Base-by-base conservation (phyloP, 2,113 vertebrate species). In the Phalacrocorax carbo region DNA sequence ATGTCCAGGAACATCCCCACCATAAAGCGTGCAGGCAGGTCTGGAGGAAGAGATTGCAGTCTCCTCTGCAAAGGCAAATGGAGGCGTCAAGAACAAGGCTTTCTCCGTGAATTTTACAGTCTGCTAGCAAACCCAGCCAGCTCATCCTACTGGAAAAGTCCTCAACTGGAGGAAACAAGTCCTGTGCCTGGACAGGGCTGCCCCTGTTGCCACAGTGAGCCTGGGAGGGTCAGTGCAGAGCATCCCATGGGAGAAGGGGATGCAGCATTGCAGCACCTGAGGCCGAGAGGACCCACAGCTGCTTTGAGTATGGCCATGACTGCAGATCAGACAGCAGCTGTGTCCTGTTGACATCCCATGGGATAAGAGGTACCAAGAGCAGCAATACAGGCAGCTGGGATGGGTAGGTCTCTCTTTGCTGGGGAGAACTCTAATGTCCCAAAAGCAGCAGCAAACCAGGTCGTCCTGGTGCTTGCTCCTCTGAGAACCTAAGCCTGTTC, bases 311-410 rank as follows among this genome's bases (percentile, higher is more conserved):
- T 27, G 65, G 13, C 29, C 44, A 4, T 48, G 70, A 42, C 20
- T 73, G 68, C 85, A 86, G 22, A 21, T 54, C 68, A 80, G 72
- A 40, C 36, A 64, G 65, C 27, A 52, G 29, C 51, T 93, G 79
- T 49, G 49, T 57, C 36, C 21, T 5, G 2, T 23, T 78, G 27
- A 49, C 52, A 55, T 5, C 27, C 36, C 15, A 7, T 6, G 20
- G 9, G 21, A 17, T 42, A 65, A 62, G 26, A 72, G 21, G 27
- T 13, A 36, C 6, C 23, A 55, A 48, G 3, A 38, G 11, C n/a
- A 70, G 55, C 7, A 55, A 8, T 4, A 15, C 3, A 79, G 30
- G 4, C 0, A 22, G 30, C 2, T 26, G 71, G 38, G 4, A 11
- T 40, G 21, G 9, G 34, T 9, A 20, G 36, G 11, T 73, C 5